Conservation (phyloP, 2,113 vertebrate genomes). For the Turdus rufiventris region DNA sequence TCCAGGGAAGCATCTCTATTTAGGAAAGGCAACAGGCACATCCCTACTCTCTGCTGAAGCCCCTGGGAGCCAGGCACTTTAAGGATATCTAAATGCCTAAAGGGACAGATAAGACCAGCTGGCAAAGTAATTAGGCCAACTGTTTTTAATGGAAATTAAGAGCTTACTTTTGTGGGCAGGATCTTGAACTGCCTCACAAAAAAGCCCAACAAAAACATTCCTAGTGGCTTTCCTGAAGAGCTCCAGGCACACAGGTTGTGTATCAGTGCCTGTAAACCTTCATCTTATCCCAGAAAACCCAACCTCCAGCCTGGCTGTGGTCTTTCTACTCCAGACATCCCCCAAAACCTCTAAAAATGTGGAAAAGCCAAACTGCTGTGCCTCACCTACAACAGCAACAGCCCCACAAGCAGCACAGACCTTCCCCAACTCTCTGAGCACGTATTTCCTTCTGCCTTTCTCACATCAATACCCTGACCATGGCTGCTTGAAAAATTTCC, state of each 20-base stretch:
- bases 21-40: background rate
- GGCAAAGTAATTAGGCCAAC: background rate
- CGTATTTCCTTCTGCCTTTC: background rate
- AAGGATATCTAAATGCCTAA: background rate
- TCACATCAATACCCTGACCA: background rate
- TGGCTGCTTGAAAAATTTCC: background rate
- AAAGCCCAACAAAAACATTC: background rate
- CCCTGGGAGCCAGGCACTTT: background rate
- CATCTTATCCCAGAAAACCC: background rate
- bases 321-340: background rate
- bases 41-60: background rate
- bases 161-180: background rate
- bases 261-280: background rate
- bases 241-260: background rate
- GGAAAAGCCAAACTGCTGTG: rapidly evolving
- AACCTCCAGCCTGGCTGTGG: background rate
- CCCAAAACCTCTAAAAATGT: background rate
- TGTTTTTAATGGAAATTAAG: background rate
- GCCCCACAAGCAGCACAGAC: background rate
- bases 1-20: background rate
- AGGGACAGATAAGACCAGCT: background rate
- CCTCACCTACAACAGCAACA: background rate
- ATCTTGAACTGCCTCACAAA: background rate
- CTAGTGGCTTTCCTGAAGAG: background rate
- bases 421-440: background rate